phyloP scores from a whole-genome alignment of 2,888 invertebrate genomes.

The Oligia fasciuncula region DNA sequence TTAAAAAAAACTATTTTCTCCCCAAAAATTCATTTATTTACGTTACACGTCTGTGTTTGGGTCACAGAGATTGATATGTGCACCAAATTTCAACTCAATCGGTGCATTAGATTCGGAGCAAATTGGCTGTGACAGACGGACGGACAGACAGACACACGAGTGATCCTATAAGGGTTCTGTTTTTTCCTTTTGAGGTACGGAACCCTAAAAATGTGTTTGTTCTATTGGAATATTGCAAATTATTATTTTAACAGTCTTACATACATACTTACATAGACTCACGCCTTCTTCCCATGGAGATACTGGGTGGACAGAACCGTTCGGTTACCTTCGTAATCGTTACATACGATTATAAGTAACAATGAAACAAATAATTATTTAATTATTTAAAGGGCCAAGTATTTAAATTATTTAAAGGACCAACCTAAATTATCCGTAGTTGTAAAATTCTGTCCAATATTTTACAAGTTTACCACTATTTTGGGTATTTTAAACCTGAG shows the following conservation, averaged over 20 bases:
- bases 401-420: not conserved
- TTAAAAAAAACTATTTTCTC: too few relatives aligned
- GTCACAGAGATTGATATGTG: too few relatives aligned
- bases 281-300: not conserved
- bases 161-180: too few relatives aligned
- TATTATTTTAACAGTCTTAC: not conserved
- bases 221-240: not conserved
- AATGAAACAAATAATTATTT: not conserved
- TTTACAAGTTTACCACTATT: not conserved
- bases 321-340: not conserved
- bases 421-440: not conserved
- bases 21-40: too few relatives aligned
- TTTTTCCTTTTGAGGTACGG: too few relatives aligned
- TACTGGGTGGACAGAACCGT: not conserved
- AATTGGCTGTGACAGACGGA: too few relatives aligned
- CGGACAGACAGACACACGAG: too few relatives aligned
- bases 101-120: too few relatives aligned
- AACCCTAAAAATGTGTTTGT: not conserved
- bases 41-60: too few relatives aligned
- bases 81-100: too few relatives aligned
- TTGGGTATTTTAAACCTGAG: not conserved
- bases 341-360: not conserved
- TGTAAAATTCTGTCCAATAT: not conserved
- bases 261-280: not conserved
- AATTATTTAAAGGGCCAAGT: not conserved